phyloP scores from a whole-genome alignment of 2,888 invertebrate species.

The Caenorhabditis zanzibari region DNA sequence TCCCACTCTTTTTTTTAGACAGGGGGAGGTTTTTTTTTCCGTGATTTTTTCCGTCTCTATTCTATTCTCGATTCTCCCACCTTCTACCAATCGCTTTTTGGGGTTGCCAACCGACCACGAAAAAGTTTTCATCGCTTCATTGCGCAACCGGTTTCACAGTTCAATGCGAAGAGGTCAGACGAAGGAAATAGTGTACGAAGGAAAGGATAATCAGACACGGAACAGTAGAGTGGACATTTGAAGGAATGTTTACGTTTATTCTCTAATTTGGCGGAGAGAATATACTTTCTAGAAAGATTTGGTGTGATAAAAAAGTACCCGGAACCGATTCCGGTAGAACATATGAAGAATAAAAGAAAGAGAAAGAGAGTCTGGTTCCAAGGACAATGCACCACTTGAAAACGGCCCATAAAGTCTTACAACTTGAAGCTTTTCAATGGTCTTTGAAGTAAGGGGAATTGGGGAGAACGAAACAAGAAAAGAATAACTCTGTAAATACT shows the following conservation, averaged over 20 bases:
- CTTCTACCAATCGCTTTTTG: slow-evolving; percentile 27
- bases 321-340: slow-evolving; percentile 1
- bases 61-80: slow-evolving; percentile 2
- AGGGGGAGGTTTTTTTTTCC: slow-evolving; percentile 20
- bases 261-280: background rate
- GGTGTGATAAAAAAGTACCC: slow-evolving; percentile 8
- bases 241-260: slow-evolving; percentile 41
- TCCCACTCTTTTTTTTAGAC: slow-evolving; percentile 28
- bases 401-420: slow-evolving; percentile 13
- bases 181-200: slow-evolving; percentile 5
- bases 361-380: slow-evolving; percentile 44
- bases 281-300: slow-evolving; percentile 2
- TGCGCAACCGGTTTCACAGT: slow-evolving; percentile 40
- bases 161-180: slow-evolving; percentile 46
- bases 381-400: slow-evolving; percentile 57
- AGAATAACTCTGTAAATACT: background rate
- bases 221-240: slow-evolving; percentile 30
- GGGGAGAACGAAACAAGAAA: background rate
- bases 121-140: slow-evolving; percentile 26
- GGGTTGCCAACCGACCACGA: slow-evolving; percentile 47
- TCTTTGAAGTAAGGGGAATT: slow-evolving; percentile 10
- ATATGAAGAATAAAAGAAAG: background rate
- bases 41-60: slow-evolving; percentile 28
- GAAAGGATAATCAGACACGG: slow-evolving; percentile 18
- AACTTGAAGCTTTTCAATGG: slow-evolving; percentile 31